These are phyloP conservation scores for Harlomillsia oculata DNA, from an alignment of 1,140 invertebrate species.

Conservation along the genomic window DNA sequence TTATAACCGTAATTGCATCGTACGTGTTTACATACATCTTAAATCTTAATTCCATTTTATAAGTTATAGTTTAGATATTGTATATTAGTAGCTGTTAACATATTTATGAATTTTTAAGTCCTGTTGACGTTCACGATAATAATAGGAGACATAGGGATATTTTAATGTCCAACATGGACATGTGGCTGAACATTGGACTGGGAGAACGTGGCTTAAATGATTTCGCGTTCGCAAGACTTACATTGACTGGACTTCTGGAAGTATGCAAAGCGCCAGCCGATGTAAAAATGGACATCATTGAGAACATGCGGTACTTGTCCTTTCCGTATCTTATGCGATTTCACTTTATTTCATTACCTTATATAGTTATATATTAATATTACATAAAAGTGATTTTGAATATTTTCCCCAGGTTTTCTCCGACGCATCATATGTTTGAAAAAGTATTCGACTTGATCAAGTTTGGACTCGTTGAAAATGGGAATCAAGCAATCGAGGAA, in stretches of 20 bases:
- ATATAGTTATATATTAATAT: background rate
- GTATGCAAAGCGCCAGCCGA: slow-evolving; percentile 8
- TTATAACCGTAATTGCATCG: too few relatives aligned
- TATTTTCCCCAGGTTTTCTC: slow-evolving; percentile 8
- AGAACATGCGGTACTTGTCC: background rate
- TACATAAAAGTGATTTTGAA: background rate
- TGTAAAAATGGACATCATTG: background rate
- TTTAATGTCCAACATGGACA: slow-evolving; percentile 13
- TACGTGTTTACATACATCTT: too few relatives aligned
- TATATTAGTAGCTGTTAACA: too few relatives aligned
- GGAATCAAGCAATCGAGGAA: slow-evolving; percentile 3
- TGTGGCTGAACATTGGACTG: slow-evolving; percentile 12
- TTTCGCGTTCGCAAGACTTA: slow-evolving; percentile 10
- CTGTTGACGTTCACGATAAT: too few relatives aligned
- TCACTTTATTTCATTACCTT: background rate
- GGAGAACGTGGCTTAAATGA: slow-evolving; percentile 13
- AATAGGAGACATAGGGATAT: too few relatives aligned
- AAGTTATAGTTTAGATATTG: too few relatives aligned
- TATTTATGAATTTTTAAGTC: too few relatives aligned
- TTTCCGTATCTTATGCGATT: background rate
- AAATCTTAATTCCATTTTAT: too few relatives aligned
- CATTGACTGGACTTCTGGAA: slow-evolving; percentile 17
- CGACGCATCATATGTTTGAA: slow-evolving; percentile 12
- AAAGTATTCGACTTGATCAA: slow-evolving; percentile 6
- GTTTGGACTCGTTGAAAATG: slow-evolving; percentile 10